Base-by-base conservation (phyloP, 2,113 vertebrate genomes). In the Arothron firmamentum region DNA sequence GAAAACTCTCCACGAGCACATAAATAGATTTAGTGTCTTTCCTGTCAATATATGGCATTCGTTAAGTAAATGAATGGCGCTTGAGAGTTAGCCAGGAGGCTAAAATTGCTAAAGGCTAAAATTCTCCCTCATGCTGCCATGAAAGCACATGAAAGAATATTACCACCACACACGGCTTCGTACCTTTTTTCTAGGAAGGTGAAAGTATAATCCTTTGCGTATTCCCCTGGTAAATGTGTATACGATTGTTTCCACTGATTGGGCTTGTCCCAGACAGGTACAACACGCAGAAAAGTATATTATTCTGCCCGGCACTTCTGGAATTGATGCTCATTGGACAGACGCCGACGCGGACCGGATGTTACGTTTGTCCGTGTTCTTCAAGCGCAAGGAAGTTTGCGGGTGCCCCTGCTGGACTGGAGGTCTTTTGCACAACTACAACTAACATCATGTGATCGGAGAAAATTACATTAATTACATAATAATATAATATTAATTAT, bases 271-370 rank as follows among this genome's bases (percentile, higher is more conserved):
- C 62, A 38, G 3, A 41, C 12, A 4, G 4, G 2, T 0, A 11
- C 17, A 48, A 52, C 71, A 80, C 56, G 62, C 16, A 69, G 17
- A 2, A 21, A 28, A 46, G 8, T 54, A 42, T 41, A 16, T 52
- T 49, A 65, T 75, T 73, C 69, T 51, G 3, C 70, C 78, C 79
- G 82, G 79, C 61, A 65, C 59, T 78, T 67, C 48, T 63, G 50
- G 38, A 52, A 7, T 34, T 25, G 28, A 62, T 3, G 18, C 52
- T 84, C 72, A 84, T 84, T 81, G 81, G 81, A 50, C 17, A 19
- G 41, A 6, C 0, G 20, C 1, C 1, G 3, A 1, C 3, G 5
- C 7, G 7, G 21, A 18, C 59, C 76, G 73, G 80, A 82, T 12
- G 19, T 57, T 59, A 17, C 28, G 46, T 38, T 58, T 70, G 46